These are phyloP conservation scores for Mimumesa dahlbomi DNA, from an alignment of 2,888 invertebrate species.

Conservation along the genomic window DNA sequence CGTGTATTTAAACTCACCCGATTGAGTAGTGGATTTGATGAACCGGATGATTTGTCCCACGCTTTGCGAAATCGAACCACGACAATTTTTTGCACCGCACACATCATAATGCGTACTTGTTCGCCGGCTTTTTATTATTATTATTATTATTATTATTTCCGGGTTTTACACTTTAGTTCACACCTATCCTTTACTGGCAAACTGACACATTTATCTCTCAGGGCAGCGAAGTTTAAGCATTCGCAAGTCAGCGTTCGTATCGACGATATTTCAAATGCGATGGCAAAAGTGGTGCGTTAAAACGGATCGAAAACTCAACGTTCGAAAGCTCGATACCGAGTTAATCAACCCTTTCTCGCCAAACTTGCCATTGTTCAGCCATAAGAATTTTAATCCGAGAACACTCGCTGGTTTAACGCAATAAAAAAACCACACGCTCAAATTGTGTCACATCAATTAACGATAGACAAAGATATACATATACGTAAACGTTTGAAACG, in stretches of 20 bases:
- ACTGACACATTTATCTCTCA: conserved; percentile 52
- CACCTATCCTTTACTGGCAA: conserved; percentile 15
- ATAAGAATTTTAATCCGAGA: too few species aligned
- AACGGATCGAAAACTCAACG: background rate
- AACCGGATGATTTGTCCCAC: background rate
- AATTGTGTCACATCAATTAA: too few species aligned
- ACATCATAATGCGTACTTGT: conserved; percentile 26
- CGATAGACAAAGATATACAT: too few species aligned
- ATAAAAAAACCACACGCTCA: too few species aligned
- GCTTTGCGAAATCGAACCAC: background rate
- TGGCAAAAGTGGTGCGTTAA: too few species aligned
- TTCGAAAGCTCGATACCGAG: too few species aligned
- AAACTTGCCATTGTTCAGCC: too few species aligned
- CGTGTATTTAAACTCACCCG: conserved; percentile 16
- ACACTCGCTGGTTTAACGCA: too few species aligned
- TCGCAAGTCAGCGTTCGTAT: background rate
- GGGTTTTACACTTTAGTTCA: conserved; percentile 19
- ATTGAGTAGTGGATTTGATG: conserved; percentile 17
- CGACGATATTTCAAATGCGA: background rate
- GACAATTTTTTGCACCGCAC: background rate
- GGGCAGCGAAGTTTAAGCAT: conserved; percentile 1
- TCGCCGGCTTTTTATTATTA: conserved; percentile 18
- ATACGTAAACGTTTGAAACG: too few species aligned
- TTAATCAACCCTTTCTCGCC: too few species aligned
- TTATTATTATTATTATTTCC: too few species aligned